Percentiles rank a stretch among this genome's conserved stretches.
phyloP scores from a whole-genome alignment of 2,888 invertebrate genomes.

The Yponomeuta cagnagella region DNA sequence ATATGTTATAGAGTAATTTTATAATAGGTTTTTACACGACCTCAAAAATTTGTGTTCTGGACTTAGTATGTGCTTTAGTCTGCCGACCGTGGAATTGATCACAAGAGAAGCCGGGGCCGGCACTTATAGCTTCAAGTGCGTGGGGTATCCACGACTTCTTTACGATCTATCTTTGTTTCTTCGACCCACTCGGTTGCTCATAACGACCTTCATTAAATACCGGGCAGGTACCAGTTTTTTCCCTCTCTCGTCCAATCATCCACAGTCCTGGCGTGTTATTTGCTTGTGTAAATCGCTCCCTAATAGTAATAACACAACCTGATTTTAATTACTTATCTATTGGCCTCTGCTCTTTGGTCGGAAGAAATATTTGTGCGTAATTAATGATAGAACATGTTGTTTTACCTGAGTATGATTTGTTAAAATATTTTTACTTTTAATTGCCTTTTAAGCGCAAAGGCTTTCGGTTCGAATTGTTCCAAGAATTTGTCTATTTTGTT shows the following conservation, averaged over 20 bases:
- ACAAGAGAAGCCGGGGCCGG: too few species aligned
- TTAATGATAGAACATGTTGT: neutral
- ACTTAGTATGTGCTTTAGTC: too few species aligned
- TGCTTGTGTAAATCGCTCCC: constrained; percentile 6
- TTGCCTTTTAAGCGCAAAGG: too few species aligned
- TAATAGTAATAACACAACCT: constrained; percentile 9
- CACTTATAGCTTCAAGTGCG: neutral
- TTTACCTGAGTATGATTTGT: neutral
- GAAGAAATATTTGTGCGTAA: neutral
- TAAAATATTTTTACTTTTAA: neutral
- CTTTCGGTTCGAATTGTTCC: too few species aligned
- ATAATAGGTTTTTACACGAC: too few species aligned
- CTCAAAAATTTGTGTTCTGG: too few species aligned
- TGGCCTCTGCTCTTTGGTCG: neutral
- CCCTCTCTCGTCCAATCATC: constrained; percentile 6
- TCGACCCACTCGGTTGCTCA: neutral
- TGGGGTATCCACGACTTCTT: neutral
- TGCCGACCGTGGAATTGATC: too few species aligned
- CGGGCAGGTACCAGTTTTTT: constrained; percentile 59
- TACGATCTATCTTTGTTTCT: neutral
- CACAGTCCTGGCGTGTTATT: neutral
- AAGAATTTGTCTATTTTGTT: too few species aligned
- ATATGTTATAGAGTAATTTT: too few species aligned
- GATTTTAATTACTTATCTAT: neutral
- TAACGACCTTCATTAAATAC: constrained; percentile 54